Percentiles rank a stretch among this genome's conserved stretches.
phyloP scores from a whole-genome alignment of 2,797 vertebrate species.

The Antennarius maculatus region DNA sequence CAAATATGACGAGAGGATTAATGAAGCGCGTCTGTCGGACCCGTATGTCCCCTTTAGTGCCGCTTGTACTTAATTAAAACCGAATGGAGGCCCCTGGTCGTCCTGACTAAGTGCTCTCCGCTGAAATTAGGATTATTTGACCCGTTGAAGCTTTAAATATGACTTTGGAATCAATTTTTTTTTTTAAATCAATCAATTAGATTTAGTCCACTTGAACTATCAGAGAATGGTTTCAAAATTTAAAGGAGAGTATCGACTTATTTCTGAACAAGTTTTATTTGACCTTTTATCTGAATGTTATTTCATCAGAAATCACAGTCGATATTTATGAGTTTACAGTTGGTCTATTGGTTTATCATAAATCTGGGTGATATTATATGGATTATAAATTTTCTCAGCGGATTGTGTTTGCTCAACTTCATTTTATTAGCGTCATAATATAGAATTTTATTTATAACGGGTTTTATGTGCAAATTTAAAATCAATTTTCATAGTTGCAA shows the following conservation, averaged over 20 bases:
- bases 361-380: background rate
- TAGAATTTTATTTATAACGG: background rate
- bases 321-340: no score
- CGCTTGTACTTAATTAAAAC: slow-evolving; percentile 71
- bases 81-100: slow-evolving; percentile 33
- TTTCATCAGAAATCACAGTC: background rate
- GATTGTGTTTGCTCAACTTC: background rate
- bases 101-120: slow-evolving; percentile 41
- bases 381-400: background rate
- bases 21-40: slow-evolving; percentile 65
- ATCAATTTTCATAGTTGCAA: background rate
- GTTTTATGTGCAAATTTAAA: background rate
- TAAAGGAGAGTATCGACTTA: background rate
- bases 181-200: no score
- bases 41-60: slow-evolving; percentile 70
- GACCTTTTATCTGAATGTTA: no score
- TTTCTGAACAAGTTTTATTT: background rate
- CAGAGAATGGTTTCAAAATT: background rate
- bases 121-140: slow-evolving; percentile 23
- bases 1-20: slow-evolving; percentile 70
- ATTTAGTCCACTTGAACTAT: no score
- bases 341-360: no score
- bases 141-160: slow-evolving; percentile 24
- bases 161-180: background rate
- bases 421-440: background rate